Percentiles rank a stretch among this genome's conserved stretches.
Conservation (phyloP, 1,140 invertebrate species). For the Solenopsis fugax region DNA sequence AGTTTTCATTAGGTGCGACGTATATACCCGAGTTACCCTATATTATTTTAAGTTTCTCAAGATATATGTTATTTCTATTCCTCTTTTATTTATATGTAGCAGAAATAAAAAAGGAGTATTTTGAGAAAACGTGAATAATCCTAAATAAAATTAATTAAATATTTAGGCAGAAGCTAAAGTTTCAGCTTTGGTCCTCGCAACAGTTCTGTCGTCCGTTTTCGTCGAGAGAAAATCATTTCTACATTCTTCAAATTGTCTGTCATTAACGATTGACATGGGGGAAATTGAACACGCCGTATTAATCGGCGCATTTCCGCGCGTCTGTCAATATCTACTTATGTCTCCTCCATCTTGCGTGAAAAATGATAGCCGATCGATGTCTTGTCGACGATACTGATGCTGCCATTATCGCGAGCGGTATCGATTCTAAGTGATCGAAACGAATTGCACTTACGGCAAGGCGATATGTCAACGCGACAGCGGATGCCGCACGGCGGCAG, state of each 20-base stretch:
- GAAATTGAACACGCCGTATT: conserved; percentile 12
- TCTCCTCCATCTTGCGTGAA: conserved; percentile 37
- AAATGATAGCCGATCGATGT: conserved; percentile 63
- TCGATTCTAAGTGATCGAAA: conserved; percentile 50
- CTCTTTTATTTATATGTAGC: background rate
- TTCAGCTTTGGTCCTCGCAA: background rate
- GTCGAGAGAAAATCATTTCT: background rate
- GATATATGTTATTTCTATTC: background rate
- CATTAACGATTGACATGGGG: conserved; percentile 30
- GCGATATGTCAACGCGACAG: conserved; percentile 55
- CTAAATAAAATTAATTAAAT: background rate
- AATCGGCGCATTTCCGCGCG: conserved; percentile 23
- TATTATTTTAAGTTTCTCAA: background rate
- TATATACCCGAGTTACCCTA: background rate
- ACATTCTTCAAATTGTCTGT: background rate
- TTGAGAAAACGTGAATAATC: no score
- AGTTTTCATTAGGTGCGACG: background rate
- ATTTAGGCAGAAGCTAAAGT: background rate
- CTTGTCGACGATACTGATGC: conserved; percentile 31
- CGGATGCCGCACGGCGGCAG: conserved; percentile 10
- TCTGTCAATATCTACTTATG: conserved; percentile 45
- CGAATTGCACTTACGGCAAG: conserved; percentile 53
- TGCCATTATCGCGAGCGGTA: conserved; percentile 50
- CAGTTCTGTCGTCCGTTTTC: background rate
- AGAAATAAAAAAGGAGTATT: no score